phyloP scores from a whole-genome alignment of 1,140 invertebrate genomes.

The Chelonus insularis region DNA sequence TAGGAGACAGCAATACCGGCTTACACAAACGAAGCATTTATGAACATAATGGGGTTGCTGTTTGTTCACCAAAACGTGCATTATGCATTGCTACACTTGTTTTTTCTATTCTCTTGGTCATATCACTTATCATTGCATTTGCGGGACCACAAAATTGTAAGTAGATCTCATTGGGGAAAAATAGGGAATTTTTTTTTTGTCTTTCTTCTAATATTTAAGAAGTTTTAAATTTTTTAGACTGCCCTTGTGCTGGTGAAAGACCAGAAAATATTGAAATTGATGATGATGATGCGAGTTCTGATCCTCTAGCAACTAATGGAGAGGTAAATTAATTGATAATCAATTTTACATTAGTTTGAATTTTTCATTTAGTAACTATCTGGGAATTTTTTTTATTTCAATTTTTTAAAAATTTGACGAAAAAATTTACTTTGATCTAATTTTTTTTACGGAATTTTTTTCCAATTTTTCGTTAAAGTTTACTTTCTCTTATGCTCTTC shows the following conservation, averaged over 20 bases:
- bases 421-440: no score
- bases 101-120: conserved; percentile 76
- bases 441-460: no score
- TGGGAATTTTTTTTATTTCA: neutral
- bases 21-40: conserved; percentile 74
- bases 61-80: conserved; percentile 85
- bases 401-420: no score
- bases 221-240: conserved; percentile 60
- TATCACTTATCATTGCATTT: conserved; percentile 86
- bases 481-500: no score
- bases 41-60: conserved; percentile 76
- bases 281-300: conserved; percentile 64
- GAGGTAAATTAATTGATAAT: conserved; percentile 47
- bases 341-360: no score
- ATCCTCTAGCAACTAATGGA: conserved; percentile 75
- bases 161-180: neutral
- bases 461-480: no score
- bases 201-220: neutral
- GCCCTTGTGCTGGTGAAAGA: conserved; percentile 71
- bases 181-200: neutral
- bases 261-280: conserved; percentile 66
- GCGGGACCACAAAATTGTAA: conserved; percentile 77
- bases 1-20: conserved; percentile 70
- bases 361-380: no score
- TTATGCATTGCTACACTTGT: conserved; percentile 77